These are phyloP conservation scores for Anarhynchus alexandrinus DNA, from an alignment of 2,113 vertebrate genomes.

Conservation along the genomic window DNA sequence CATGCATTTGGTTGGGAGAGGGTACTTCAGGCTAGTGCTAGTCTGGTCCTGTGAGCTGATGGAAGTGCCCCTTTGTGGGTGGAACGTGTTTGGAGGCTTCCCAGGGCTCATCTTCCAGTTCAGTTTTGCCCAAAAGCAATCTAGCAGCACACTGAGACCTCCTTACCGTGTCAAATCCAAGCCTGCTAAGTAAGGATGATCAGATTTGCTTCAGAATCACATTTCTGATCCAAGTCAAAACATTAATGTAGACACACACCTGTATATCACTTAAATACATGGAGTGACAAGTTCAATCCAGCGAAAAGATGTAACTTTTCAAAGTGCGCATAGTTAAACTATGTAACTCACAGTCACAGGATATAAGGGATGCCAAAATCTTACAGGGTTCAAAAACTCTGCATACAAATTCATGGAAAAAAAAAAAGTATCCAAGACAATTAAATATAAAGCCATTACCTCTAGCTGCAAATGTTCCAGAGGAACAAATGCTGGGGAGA, in stretches of 20 bases:
- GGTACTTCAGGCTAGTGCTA: background rate
- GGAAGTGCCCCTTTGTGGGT: background rate
- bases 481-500: background rate
- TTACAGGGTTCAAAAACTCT: background rate
- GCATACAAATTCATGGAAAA: background rate
- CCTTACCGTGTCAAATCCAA: fast-evolving
- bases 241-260: background rate
- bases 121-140: background rate
- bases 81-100: fast-evolving
- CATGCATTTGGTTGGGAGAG: background rate
- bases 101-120: background rate
- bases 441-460: background rate
- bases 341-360: background rate
- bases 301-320: background rate
- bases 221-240: background rate
- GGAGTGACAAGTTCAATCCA: background rate
- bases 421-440: background rate
- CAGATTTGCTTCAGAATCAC: background rate
- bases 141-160: background rate
- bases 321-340: background rate
- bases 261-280: background rate
- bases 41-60: background rate
- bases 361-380: background rate
- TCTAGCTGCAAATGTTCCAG: background rate
- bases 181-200: background rate